Evolutionary conservation across 2,113 vertebrate genomes (phyloP).

Genomic region (Coracopsis vasa): DNA sequence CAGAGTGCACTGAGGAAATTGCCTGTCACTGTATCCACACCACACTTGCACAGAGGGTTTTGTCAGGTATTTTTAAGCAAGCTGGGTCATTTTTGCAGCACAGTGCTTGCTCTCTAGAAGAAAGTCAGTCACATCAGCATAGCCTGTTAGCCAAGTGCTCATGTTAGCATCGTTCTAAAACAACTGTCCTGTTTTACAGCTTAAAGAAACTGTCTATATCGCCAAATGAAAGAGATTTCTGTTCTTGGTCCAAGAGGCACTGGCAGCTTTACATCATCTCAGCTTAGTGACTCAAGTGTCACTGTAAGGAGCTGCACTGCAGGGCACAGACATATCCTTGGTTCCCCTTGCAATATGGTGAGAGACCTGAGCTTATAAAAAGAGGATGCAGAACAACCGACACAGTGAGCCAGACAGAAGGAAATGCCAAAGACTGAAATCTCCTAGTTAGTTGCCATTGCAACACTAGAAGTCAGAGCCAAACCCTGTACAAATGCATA

Average conservation of each 20-base stretch:
- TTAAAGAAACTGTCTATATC: neutral
- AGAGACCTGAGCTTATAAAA: neutral
- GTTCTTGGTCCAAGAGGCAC: neutral
- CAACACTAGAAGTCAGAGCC: neutral
- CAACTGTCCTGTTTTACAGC: neutral
- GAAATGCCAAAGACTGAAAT: constrained; percentile 11
- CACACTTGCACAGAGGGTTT: neutral
- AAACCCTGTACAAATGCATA: neutral
- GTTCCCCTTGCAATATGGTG: neutral
- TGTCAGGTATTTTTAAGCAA: neutral
- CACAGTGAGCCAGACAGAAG: neutral
- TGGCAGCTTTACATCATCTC: neutral
- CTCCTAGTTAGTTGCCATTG: neutral
- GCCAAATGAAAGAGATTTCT: neutral
- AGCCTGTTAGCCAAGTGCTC: neutral
- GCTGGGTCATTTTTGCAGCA: neutral
- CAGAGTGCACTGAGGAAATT: neutral
- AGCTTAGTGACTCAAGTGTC: neutral
- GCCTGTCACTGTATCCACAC: rapidly evolving
- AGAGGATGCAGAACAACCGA: neutral
- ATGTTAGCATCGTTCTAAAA: neutral
- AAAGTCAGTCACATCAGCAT: neutral
- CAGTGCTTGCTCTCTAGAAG: neutral
- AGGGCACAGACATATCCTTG: neutral
- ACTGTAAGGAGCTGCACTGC: neutral